Conservation (phyloP, 2,888 invertebrate genomes). For the Ethmia dodecea region DNA sequence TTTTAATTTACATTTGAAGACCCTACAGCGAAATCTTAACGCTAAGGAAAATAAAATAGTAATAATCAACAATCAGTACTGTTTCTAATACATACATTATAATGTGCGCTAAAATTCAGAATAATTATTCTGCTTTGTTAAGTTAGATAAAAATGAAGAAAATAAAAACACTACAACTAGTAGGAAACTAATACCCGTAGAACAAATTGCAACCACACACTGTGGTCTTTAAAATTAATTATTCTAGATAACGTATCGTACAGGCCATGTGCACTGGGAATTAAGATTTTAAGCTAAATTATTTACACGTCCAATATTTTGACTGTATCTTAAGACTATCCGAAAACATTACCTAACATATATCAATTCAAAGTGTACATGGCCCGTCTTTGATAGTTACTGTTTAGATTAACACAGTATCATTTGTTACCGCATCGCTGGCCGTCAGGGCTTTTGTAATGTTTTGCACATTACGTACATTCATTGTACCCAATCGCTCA, state of each 20-base stretch:
- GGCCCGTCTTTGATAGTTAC: constrained; percentile 27
- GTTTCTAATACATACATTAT: constrained; percentile 47
- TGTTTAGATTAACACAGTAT: constrained; percentile 31
- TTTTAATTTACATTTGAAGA: constrained; percentile 42
- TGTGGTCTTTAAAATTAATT: constrained; percentile 10
- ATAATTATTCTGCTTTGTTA: constrained; percentile 36
- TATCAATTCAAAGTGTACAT: constrained; percentile 32
- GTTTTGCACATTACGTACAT: too few species aligned
- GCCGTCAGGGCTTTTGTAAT: constrained; percentile 19
- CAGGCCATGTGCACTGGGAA: constrained; percentile 49
- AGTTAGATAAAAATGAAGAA: constrained; percentile 55
- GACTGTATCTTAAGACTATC: constrained; percentile 40
- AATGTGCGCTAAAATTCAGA: constrained; percentile 60
- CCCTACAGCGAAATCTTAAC: constrained; percentile 51
- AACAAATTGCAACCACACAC: constrained; percentile 61
- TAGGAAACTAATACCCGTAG: constrained; percentile 79
- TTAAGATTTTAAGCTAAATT: constrained; percentile 60
- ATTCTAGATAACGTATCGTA: constrained; percentile 24
- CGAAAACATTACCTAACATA: constrained; percentile 30
- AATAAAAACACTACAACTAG: constrained; percentile 68
- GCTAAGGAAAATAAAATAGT: constrained; percentile 66
- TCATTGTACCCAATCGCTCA: constrained; percentile 19
- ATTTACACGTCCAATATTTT: constrained; percentile 44
- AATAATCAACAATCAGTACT: constrained; percentile 72
- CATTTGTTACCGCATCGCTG: constrained; percentile 17